These are phyloP conservation scores for Acanthosepion lycidas DNA, from an alignment of 2,888 invertebrate species.

Conservation along the genomic window DNA sequence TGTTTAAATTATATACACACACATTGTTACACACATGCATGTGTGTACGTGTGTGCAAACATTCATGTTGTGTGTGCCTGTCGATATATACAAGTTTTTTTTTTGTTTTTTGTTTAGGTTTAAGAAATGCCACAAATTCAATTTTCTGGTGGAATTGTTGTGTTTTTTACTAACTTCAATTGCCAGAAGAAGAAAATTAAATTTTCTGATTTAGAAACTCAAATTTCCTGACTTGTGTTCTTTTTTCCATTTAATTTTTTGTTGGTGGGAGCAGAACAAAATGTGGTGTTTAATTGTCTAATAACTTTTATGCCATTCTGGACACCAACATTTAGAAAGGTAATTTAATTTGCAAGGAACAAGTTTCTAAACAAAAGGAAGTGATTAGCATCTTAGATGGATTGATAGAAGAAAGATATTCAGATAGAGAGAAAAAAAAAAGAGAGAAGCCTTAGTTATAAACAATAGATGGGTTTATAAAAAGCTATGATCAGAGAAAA, in stretches of 20 bases:
- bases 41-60: not conserved
- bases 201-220: not conserved
- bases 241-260: not conserved
- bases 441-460: not conserved
- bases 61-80: not conserved
- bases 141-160: not conserved
- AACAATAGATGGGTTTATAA: not conserved
- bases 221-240: too few relatives aligned
- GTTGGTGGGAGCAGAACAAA: not conserved
- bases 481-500: not conserved
- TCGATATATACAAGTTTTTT: not conserved
- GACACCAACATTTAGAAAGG: conserved; percentile 3
- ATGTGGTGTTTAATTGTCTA: not conserved
- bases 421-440: not conserved
- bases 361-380: not conserved
- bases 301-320: not conserved
- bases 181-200: not conserved
- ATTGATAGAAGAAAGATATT: not conserved
- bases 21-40: too few relatives aligned
- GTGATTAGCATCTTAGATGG: conserved; percentile 4
- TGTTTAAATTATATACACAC: too few relatives aligned
- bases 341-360: not conserved
- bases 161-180: not conserved
- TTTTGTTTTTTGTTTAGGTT: not conserved
- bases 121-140: not conserved